Conservation (phyloP, 2,113 vertebrate genomes). For the Jacana jacana region DNA sequence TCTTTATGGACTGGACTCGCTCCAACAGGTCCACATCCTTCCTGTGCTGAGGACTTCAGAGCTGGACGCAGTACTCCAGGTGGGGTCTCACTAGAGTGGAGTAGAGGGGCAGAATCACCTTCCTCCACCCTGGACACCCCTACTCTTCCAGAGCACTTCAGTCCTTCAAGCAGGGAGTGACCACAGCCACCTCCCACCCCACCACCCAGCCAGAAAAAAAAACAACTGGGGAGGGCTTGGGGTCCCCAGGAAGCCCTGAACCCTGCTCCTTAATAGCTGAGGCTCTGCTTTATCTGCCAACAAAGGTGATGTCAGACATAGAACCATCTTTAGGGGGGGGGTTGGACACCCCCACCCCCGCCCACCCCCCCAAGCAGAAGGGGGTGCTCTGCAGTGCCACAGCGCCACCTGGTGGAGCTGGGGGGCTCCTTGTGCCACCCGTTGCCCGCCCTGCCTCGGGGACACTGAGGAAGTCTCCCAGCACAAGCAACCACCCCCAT, state of each 20-base stretch:
- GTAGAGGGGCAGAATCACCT: not conserved
- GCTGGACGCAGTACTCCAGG: not conserved
- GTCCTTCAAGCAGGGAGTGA: not conserved
- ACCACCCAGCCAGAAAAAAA: not conserved
- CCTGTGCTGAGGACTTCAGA: not conserved
- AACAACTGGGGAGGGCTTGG: rapidly evolving
- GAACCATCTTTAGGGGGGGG: rapidly evolving
- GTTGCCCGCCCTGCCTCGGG: not conserved
- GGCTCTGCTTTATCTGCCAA: not conserved
- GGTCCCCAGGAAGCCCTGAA: not conserved
- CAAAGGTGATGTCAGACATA: not conserved
- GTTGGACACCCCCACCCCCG: too few species aligned
- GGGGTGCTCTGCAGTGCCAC: not conserved
- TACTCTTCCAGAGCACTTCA: not conserved
- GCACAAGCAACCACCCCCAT: not conserved
- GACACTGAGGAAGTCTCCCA: too few species aligned
- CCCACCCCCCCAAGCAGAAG: too few species aligned
- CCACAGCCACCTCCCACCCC: not conserved
- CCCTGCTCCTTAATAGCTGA: rapidly evolving
- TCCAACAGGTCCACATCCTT: not conserved
- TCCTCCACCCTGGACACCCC: not conserved
- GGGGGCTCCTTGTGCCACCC: rapidly evolving
- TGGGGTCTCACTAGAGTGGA: not conserved
- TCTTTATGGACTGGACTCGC: not conserved
- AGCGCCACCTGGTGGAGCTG: not conserved